Conservation (phyloP, 2,113 vertebrate species). For the Lepus europaeus region DNA sequence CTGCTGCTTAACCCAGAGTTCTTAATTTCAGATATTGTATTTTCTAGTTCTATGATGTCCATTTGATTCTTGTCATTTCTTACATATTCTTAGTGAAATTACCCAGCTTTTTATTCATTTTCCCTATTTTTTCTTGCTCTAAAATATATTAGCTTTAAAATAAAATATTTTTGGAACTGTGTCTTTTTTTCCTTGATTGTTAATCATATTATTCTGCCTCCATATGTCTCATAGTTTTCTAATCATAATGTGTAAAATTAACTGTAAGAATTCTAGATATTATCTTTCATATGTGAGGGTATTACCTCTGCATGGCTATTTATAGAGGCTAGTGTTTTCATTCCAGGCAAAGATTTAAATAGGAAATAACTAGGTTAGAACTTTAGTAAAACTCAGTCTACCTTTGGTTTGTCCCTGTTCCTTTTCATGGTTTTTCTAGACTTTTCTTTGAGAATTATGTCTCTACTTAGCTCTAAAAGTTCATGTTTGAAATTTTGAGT, state of each 20-base stretch:
- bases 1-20: background rate
- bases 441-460: background rate
- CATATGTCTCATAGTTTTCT: background rate
- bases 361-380: background rate
- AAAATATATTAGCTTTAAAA: background rate
- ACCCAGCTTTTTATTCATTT: background rate
- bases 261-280: background rate
- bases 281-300: background rate
- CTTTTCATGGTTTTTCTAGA: background rate
- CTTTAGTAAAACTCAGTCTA: conserved; percentile 6
- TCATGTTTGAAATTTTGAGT: background rate
- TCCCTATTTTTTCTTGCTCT: background rate
- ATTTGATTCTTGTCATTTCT: background rate
- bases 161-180: background rate
- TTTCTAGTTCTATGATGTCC: background rate
- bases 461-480: background rate
- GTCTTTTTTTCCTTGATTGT: background rate
- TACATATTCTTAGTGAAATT: background rate
- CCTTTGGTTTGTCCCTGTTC: background rate
- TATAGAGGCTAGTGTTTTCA: background rate
- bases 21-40: background rate
- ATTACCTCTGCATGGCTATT: background rate
- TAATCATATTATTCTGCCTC: background rate
- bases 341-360: background rate
- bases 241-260: background rate